These are phyloP conservation scores for Cremastobaeus sp. DNA, from an alignment of 2,888 invertebrate species.

Conservation along the genomic window DNA sequence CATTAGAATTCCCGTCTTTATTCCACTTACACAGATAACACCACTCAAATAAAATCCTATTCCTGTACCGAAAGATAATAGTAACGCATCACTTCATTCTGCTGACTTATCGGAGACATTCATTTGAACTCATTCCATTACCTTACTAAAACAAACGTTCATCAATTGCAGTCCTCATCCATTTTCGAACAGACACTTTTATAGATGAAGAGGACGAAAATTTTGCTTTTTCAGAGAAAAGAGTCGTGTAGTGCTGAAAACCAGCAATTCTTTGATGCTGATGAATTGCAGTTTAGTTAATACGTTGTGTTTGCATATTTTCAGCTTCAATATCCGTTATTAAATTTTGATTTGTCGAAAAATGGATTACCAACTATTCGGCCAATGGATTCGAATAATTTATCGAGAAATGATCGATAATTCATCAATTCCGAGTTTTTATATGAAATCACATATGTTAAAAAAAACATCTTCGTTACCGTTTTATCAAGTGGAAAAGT, in stretches of 20 bases:
- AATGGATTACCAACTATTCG: too few relatives aligned
- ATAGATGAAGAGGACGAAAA: slow-evolving; percentile 42
- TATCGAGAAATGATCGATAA: too few relatives aligned
- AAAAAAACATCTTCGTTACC: too few relatives aligned
- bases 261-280: slow-evolving; percentile 37
- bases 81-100: slow-evolving; percentile 45
- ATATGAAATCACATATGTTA: too few relatives aligned
- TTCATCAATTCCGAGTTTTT: too few relatives aligned
- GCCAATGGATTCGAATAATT: too few relatives aligned
- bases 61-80: slow-evolving; percentile 38
- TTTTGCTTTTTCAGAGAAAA: slow-evolving; percentile 41
- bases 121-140: slow-evolving; percentile 47
- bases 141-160: slow-evolving; percentile 52
- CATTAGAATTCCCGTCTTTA: slow-evolving; percentile 34
- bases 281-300: slow-evolving; percentile 31
- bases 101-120: slow-evolving; percentile 55
- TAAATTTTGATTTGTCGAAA: too few relatives aligned
- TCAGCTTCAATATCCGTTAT: too few relatives aligned
- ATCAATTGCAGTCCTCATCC: slow-evolving; percentile 50
- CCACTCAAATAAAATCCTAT: slow-evolving; percentile 45
- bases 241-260: slow-evolving; percentile 32
- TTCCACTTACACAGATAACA: slow-evolving; percentile 44
- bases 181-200: slow-evolving; percentile 48
- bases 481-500: too few relatives aligned
- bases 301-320: too few relatives aligned